A percentile compares a stretch with the other conserved stretches of the same genome.
Conservation (phyloP, 2,888 invertebrate species). For the Epinotia brunnichana region DNA sequence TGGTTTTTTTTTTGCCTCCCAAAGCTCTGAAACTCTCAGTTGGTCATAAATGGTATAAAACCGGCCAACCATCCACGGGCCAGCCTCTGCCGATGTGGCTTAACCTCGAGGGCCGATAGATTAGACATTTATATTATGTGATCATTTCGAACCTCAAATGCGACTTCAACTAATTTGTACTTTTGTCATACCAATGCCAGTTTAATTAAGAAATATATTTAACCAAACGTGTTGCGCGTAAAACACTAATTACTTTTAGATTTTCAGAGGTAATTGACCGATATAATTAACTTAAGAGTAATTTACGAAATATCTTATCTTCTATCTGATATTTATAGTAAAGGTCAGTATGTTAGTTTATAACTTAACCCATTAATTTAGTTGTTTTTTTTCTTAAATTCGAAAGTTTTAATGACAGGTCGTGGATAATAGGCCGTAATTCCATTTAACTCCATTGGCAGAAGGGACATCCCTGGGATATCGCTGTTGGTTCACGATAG, state of each 20-base stretch:
- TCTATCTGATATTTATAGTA: not conserved
- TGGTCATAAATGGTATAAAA: too few species aligned
- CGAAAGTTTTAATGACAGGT: too few species aligned
- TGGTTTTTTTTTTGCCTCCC: too few species aligned
- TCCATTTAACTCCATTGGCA: too few species aligned
- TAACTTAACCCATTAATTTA: not conserved
- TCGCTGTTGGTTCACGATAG: too few species aligned
- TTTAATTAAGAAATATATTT: slow-evolving; percentile 8
- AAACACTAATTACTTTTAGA: slow-evolving; percentile 12
- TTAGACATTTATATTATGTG: not conserved
- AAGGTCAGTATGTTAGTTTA: slow-evolving; percentile 12
- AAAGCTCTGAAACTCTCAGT: too few species aligned
- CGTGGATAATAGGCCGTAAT: too few species aligned
- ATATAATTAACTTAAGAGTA: slow-evolving; percentile 19
- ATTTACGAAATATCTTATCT: slow-evolving; percentile 1
- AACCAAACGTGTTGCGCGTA: not conserved
- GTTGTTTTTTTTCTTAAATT: not conserved
- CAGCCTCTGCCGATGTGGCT: too few species aligned
- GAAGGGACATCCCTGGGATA: too few species aligned
- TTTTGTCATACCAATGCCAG: not conserved
- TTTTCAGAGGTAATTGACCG: slow-evolving; percentile 15
- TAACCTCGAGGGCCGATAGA: too few species aligned
- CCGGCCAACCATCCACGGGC: too few species aligned
- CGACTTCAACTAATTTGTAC: not conserved
- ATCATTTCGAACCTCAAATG: not conserved